Conservation (phyloP, 2,888 invertebrate species). For the Caenorhabditis parvicauda region DNA sequence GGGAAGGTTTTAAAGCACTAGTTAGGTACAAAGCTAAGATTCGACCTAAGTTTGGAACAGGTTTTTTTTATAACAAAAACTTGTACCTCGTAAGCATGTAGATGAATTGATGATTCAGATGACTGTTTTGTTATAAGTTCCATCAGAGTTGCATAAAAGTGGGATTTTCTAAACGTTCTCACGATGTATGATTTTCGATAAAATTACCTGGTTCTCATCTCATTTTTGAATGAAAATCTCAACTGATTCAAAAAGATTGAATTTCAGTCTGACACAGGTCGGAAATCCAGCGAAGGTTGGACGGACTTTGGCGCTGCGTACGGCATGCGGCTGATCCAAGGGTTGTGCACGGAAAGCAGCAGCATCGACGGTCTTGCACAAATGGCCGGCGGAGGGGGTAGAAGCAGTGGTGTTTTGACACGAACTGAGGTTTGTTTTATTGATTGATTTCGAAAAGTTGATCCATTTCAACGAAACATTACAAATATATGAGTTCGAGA, state of each 20-base stretch:
- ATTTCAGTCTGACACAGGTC: constrained; percentile 8
- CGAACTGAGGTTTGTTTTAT: constrained; percentile 18
- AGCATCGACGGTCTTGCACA: not conserved
- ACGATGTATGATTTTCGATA: not conserved
- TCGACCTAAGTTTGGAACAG: too few relatives aligned
- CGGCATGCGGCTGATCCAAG: constrained; percentile 17
- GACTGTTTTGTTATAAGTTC: too few relatives aligned
- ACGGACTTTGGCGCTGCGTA: constrained; percentile 15
- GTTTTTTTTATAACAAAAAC: too few relatives aligned
- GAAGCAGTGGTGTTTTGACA: constrained; percentile 26
- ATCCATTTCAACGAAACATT: too few relatives aligned
- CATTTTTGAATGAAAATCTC: not conserved
- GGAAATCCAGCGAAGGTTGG: constrained; percentile 12
- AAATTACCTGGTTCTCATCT: not conserved
- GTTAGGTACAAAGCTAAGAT: too few relatives aligned
- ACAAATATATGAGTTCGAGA: too few relatives aligned
- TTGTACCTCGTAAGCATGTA: too few relatives aligned
- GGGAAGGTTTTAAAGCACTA: too few relatives aligned
- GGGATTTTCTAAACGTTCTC: not conserved
- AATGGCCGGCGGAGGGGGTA: constrained; percentile 10
- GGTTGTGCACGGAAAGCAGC: not conserved
- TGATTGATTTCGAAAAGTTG: too few relatives aligned
- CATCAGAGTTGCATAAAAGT: too few relatives aligned
- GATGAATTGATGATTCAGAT: too few relatives aligned
- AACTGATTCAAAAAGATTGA: not conserved